These are phyloP conservation scores for Antechinus stuartii DNA, from an alignment of 2,113 vertebrate genomes.

Conservation along the genomic window DNA sequence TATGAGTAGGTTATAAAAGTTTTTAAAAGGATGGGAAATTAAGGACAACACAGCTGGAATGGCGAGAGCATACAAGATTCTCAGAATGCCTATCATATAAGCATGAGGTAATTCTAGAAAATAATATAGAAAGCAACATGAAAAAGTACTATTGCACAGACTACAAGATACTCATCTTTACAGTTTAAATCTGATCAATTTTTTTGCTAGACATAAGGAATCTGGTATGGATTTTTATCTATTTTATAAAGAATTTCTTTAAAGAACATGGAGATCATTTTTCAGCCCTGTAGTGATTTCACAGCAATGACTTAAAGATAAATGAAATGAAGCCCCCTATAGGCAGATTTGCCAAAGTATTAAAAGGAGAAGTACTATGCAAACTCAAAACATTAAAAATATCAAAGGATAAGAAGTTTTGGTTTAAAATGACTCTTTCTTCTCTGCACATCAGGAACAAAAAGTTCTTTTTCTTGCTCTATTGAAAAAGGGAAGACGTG, in stretches of 20 bases:
- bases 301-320: neutral
- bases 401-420: neutral
- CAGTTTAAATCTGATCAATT: neutral
- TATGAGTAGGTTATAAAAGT: too few species aligned
- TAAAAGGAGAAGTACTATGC: neutral
- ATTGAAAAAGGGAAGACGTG: too few species aligned
- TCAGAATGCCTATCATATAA: too few species aligned
- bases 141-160: neutral
- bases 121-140: too few species aligned
- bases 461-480: neutral
- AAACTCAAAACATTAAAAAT: neutral
- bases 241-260: neutral
- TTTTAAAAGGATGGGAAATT: too few species aligned
- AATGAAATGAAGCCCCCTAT: neutral
- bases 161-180: neutral
- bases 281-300: neutral
- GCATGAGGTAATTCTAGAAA: too few species aligned
- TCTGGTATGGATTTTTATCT: neutral
- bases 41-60: too few species aligned
- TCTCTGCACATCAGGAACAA: neutral
- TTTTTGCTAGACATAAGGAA: neutral
- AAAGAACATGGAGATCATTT: neutral
- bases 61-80: too few species aligned
- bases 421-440: neutral
- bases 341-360: neutral